Evolutionary conservation across 2,113 vertebrate genomes (phyloP).

Genomic region (Oplegnathus fasciatus): DNA sequence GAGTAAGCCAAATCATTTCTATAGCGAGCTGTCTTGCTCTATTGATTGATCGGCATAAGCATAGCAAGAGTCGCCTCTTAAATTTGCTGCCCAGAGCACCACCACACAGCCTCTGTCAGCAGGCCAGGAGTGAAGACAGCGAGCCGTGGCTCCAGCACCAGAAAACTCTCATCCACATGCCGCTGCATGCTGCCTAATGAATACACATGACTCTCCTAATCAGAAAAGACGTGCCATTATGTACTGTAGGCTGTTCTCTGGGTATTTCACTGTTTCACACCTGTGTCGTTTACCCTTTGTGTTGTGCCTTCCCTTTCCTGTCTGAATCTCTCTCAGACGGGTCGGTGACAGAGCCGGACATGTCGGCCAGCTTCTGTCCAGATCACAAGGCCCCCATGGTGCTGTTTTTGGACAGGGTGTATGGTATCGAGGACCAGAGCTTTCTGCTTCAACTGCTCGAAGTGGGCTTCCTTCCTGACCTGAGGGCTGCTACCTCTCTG

Average conservation of each 20-base stretch:
- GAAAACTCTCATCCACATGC: slow-evolving; percentile 40
- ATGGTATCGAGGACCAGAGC: slow-evolving; percentile 95
- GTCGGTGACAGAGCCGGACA: slow-evolving; percentile 92
- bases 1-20: slow-evolving; percentile 72
- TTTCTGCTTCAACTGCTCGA: slow-evolving; percentile 96
- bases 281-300: neutral
- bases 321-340: slow-evolving; percentile 86
- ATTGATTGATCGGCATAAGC: slow-evolving; percentile 76
- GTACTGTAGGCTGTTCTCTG: slow-evolving; percentile 27
- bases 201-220: slow-evolving; percentile 60
- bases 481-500: slow-evolving; percentile 93
- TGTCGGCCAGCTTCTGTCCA: slow-evolving; percentile 96
- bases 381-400: slow-evolving; percentile 99
- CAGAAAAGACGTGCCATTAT: slow-evolving; percentile 59
- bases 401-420: slow-evolving; percentile 97
- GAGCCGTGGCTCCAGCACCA: slow-evolving; percentile 26
- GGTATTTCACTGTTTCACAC: slow-evolving; percentile 25
- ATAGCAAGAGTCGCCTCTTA: slow-evolving; percentile 52
- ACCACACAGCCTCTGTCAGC: slow-evolving; percentile 57
- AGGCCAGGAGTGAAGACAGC: slow-evolving; percentile 50
- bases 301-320: slow-evolving; percentile 6
- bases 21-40: slow-evolving; percentile 63
- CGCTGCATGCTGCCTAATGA: slow-evolving; percentile 55
- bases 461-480: slow-evolving; percentile 96
- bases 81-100: slow-evolving; percentile 59